Evolutionary conservation across 2,888 invertebrate species (phyloP).

Genomic region (Agrilus biguttatus): DNA sequence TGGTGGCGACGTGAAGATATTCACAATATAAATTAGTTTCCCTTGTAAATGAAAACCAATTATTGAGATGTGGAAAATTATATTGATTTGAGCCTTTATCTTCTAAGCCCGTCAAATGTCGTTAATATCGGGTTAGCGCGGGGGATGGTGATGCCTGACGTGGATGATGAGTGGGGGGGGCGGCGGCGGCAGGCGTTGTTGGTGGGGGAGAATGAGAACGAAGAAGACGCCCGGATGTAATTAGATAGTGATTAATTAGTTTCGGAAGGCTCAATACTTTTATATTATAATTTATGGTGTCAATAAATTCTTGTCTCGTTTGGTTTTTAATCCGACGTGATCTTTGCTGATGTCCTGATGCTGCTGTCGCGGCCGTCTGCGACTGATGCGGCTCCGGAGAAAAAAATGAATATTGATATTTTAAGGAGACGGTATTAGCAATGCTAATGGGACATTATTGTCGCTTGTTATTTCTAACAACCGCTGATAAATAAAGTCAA

Average conservation of each 20-base stretch:
- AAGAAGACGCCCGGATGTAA: conserved; percentile 6
- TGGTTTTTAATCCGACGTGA: too few relatives aligned
- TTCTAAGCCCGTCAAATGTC: conserved; percentile 10
- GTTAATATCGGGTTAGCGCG: conserved; percentile 7
- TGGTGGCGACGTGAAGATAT: conserved; percentile 7
- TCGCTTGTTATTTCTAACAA: too few relatives aligned
- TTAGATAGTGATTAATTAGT: conserved; percentile 11
- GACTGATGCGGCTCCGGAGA: too few relatives aligned
- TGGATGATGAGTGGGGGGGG: background rate
- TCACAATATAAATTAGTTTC: conserved; percentile 7
- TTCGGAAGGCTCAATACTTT: conserved; percentile 10
- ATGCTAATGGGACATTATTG: too few relatives aligned
- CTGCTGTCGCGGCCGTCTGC: too few relatives aligned
- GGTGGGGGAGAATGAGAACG: too few relatives aligned
- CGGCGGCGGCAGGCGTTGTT: conserved; percentile 6
- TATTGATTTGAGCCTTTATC: conserved; percentile 11
- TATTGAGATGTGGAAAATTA: conserved; percentile 11
- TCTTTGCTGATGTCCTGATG: too few relatives aligned
- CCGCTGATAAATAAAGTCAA: too few relatives aligned
- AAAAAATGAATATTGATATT: too few relatives aligned
- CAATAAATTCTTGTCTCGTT: too few relatives aligned
- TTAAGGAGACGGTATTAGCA: too few relatives aligned
- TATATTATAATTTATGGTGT: conserved; percentile 6
- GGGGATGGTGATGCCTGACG: too few relatives aligned
- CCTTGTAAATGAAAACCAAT: conserved; percentile 9